Evolutionary conservation across 1,140 invertebrate species (phyloP).

Genomic region (Aphidius ervi): DNA sequence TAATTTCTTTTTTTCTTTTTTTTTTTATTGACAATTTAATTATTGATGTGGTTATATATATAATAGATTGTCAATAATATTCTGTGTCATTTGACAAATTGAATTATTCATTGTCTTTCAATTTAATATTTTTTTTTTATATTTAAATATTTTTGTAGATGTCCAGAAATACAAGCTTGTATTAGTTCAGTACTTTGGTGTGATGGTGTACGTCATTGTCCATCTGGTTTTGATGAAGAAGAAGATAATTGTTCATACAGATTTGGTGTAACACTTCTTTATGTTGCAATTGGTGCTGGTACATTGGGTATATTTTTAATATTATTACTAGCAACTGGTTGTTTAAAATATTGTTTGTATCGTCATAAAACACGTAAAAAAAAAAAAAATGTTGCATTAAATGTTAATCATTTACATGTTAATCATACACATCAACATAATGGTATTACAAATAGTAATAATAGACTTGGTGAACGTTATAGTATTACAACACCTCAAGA

Average conservation of each 20-base stretch:
- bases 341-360: constrained; percentile 60
- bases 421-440: constrained; percentile 45
- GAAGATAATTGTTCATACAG: constrained; percentile 68
- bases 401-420: constrained; percentile 57
- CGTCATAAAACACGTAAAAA: constrained; percentile 61
- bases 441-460: constrained; percentile 36
- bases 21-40: constrained; percentile 1
- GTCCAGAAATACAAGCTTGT: constrained; percentile 69
- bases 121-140: constrained; percentile 6
- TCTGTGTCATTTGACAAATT: too few relatives aligned
- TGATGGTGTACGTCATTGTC: constrained; percentile 68
- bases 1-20: constrained; percentile 6
- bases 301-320: constrained; percentile 54
- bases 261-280: constrained; percentile 63
- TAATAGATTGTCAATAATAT: too few relatives aligned
- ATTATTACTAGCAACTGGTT: constrained; percentile 59
- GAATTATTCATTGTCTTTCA: neutral
- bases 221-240: constrained; percentile 70
- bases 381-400: constrained; percentile 59
- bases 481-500: constrained; percentile 50
- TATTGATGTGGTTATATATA: too few relatives aligned
- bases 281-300: constrained; percentile 61
- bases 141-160: constrained; percentile 44
- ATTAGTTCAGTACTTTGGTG: constrained; percentile 71
- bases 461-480: constrained; percentile 49